These are phyloP conservation scores for Drosophila emarginata DNA, from an alignment of 2,888 invertebrate species.

Conservation along the genomic window DNA sequence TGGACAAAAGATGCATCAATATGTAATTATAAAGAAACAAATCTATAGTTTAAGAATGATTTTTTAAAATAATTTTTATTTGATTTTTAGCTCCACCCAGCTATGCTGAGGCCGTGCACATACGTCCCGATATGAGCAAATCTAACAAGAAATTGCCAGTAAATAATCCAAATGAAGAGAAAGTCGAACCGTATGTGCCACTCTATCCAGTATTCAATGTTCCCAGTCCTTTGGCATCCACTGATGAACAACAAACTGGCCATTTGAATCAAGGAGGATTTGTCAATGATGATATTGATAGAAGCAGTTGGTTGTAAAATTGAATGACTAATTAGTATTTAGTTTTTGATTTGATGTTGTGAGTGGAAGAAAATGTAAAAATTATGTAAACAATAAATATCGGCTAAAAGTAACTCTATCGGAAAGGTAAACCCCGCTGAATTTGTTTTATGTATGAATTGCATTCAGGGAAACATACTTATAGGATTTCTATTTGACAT, in stretches of 20 bases:
- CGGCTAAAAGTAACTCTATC: too few species aligned
- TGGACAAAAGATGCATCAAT: conserved; percentile 62
- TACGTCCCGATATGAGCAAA: conserved; percentile 44
- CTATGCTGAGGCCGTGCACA: conserved; percentile 77
- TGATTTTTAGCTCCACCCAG: conserved; percentile 73
- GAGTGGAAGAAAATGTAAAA: background rate
- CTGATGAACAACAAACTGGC: conserved; percentile 3
- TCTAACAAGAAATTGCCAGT: conserved; percentile 42
- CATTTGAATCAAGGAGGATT: conserved; percentile 20
- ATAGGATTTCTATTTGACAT: conserved; percentile 51
- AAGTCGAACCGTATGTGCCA: conserved; percentile 29
- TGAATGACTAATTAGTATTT: background rate
- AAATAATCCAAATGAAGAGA: conserved; percentile 19
- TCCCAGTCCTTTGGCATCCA: conserved; percentile 11
- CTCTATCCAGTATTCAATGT: conserved; percentile 55
- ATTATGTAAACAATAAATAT: background rate
- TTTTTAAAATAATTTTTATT: background rate
- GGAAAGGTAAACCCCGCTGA: background rate
- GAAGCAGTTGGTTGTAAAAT: conserved; percentile 50
- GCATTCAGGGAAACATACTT: conserved; percentile 32
- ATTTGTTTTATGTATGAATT: conserved; percentile 23
- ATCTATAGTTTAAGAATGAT: background rate
- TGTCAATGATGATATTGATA: conserved; percentile 37
- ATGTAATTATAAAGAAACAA: conserved; percentile 40
- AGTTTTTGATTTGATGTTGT: background rate